phyloP scores from a whole-genome alignment of 2,888 invertebrate species.

The Dolichopus griseipennis region DNA sequence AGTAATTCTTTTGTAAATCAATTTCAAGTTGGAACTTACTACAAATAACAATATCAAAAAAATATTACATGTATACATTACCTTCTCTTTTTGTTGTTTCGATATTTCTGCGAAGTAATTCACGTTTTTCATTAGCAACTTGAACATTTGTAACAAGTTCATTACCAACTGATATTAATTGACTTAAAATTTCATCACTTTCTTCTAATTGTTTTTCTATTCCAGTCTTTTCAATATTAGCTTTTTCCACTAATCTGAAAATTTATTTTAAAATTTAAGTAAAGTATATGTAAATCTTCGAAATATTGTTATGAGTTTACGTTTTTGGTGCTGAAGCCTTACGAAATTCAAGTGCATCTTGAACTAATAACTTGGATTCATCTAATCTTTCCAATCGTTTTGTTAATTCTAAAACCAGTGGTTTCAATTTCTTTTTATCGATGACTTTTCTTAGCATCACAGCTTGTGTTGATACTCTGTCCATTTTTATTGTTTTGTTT shows the following conservation, averaged over 20 bases:
- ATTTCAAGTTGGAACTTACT: no score
- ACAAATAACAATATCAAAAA: no score
- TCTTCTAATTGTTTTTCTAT: conserved; percentile 57
- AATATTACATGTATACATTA: no score
- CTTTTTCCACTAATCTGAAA: not conserved
- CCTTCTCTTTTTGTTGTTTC: conserved; percentile 44
- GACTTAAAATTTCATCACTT: conserved; percentile 56
- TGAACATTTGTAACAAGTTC: conserved; percentile 69
- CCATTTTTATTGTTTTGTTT: not conserved
- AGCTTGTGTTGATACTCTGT: not conserved
- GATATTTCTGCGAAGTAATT: conserved; percentile 50
- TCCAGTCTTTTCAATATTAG: conserved; percentile 40
- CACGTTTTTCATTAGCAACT: conserved; percentile 66
- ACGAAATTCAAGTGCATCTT: not conserved
- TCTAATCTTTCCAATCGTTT: not conserved
- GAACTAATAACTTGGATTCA: not conserved
- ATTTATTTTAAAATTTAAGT: not conserved
- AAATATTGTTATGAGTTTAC: not conserved
- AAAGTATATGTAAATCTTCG: not conserved
- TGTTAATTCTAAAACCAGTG: not conserved
- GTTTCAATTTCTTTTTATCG: not conserved
- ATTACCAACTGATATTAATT: conserved; percentile 57
- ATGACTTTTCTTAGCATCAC: not conserved
- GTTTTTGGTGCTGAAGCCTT: not conserved
- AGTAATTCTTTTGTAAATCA: no score